Conservation (phyloP, 2,797 vertebrate species). For the Brotula barbata region DNA sequence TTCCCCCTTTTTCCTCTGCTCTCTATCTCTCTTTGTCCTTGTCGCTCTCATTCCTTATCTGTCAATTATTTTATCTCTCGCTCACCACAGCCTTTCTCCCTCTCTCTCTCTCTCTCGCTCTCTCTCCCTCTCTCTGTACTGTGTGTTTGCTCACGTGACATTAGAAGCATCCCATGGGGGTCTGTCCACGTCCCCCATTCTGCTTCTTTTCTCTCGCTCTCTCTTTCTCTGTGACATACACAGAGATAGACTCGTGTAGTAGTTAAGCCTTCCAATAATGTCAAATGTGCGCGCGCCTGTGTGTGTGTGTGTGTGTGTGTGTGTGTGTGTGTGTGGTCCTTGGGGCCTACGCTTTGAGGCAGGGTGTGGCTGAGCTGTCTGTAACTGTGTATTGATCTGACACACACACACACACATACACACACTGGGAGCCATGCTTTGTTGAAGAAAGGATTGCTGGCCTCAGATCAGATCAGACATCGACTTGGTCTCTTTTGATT, state of each 20-base stretch:
- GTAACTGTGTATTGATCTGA: conserved; percentile 68
- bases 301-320: conserved; percentile 19
- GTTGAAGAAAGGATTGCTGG: conserved; percentile 40
- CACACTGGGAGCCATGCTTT: conserved; percentile 23
- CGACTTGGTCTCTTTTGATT: conserved; percentile 50
- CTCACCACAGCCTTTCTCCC: neutral
- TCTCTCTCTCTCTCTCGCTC: neutral
- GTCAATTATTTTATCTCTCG: conserved; percentile 40
- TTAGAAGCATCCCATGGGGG: conserved; percentile 16
- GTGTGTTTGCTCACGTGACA: conserved; percentile 24
- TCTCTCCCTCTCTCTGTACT: neutral
- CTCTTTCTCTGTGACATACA: conserved; percentile 14
- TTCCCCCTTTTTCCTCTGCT: conserved; percentile 14
- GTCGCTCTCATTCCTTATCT: conserved; percentile 53
- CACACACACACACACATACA: conserved; percentile 14
- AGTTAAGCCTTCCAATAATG: conserved; percentile 33
- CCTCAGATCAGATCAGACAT: conserved; percentile 55
- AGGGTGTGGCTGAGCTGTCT: conserved; percentile 45
- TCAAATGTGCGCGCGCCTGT: neutral
- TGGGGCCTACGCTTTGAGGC: conserved; percentile 28
- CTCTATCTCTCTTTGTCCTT: conserved; percentile 47
- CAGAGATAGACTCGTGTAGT: conserved; percentile 14
- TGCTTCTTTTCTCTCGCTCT: neutral
- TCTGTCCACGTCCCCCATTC: conserved; percentile 14
- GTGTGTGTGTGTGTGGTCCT: conserved; percentile 18